Percentiles rank a stretch among this genome's conserved stretches.
phyloP scores from a whole-genome alignment of 2,113 vertebrate species.

The Scatophagus argus region DNA sequence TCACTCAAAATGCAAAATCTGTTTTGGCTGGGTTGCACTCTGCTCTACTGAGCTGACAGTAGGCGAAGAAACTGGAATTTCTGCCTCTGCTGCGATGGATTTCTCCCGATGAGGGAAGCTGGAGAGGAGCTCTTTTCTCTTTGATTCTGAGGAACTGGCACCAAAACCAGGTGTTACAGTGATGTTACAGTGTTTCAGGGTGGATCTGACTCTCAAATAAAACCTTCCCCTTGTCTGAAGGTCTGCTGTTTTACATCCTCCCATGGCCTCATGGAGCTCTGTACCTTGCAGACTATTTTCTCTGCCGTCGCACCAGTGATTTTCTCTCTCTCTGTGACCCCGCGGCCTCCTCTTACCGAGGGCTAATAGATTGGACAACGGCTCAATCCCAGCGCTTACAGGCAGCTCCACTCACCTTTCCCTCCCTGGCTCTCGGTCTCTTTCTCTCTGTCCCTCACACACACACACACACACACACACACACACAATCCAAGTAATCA shows the following conservation, averaged over 20 bases:
- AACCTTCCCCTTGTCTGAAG: neutral
- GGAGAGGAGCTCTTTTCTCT: conserved; percentile 10
- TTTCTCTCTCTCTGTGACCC: conserved; percentile 41
- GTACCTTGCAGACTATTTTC: neutral
- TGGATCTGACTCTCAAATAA: neutral
- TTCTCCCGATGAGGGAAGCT: neutral
- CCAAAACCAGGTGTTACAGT: conserved; percentile 5
- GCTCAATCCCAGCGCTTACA: conserved; percentile 23
- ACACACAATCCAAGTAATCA: conserved; percentile 1
- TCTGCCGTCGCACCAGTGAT: neutral
- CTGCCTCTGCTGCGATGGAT: conserved; percentile 14
- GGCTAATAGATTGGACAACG: conserved; percentile 40
- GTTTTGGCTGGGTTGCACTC: conserved; percentile 22
- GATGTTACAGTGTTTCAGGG: conserved; percentile 1
- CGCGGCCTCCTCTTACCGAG: conserved; percentile 31
- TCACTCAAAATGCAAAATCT: conserved; percentile 31
- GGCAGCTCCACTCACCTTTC: conserved; percentile 28
- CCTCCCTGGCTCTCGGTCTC: neutral
- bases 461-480: neutral
- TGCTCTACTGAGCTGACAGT: conserved; percentile 18
- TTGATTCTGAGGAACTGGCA: neutral
- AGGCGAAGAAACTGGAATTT: conserved; percentile 4
- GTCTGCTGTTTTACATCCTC: conserved; percentile 1
- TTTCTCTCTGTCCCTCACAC: neutral
- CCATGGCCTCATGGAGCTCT: neutral